Percentiles rank a stretch among this genome's conserved stretches.
Conservation (phyloP, 2,797 vertebrate genomes). For the Aphelocoma californica region DNA sequence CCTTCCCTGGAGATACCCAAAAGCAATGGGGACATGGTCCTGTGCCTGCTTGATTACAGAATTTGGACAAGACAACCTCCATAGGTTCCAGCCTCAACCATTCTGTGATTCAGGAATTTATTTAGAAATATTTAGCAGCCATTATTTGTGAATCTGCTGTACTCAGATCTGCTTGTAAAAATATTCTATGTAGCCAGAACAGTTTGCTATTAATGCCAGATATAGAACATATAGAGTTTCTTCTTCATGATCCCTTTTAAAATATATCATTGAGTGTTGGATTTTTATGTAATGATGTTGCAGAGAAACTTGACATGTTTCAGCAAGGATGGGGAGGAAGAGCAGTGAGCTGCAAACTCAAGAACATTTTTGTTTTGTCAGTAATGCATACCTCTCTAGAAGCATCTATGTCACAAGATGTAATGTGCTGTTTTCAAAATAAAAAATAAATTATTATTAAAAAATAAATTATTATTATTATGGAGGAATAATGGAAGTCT, state of each 20-base stretch:
- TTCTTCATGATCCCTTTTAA: background rate
- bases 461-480: background rate
- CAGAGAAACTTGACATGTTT: background rate
- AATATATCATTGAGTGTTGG: background rate
- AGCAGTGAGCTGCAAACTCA: background rate
- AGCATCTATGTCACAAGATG: background rate
- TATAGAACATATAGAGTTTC: background rate
- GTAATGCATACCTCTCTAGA: background rate
- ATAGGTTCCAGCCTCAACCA: background rate
- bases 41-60: background rate
- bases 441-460: background rate
- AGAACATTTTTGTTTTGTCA: background rate
- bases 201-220: background rate
- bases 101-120: background rate
- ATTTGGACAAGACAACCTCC: background rate
- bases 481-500: background rate
- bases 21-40: background rate
- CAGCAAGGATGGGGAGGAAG: background rate
- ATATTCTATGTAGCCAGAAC: background rate
- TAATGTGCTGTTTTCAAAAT: background rate
- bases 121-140: background rate
- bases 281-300: background rate
- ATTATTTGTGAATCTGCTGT: background rate
- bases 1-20: background rate
- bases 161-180: background rate